These are phyloP conservation scores for Gisinianus flammeolus DNA, from an alignment of 2,888 invertebrate genomes.

Conservation along the genomic window DNA sequence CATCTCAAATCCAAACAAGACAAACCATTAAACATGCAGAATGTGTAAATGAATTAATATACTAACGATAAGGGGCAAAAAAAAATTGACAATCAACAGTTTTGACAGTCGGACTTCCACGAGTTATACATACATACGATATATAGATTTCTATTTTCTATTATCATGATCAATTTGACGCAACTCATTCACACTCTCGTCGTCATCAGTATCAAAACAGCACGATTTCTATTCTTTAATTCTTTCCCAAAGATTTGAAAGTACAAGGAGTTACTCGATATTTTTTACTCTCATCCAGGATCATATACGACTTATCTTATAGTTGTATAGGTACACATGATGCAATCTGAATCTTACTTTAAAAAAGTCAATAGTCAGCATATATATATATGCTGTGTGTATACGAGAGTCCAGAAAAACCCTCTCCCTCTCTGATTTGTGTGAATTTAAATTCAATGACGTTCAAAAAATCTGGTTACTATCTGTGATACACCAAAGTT, in stretches of 20 bases:
- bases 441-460: slow-evolving; percentile 19
- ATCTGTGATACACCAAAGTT: background rate
- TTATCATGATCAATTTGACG: background rate
- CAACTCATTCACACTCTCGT: background rate
- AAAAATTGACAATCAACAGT: background rate
- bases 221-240: background rate
- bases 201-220: background rate
- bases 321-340: background rate
- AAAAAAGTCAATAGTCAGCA: background rate
- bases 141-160: no score
- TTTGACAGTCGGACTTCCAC: slow-evolving; percentile 17
- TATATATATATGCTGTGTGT: background rate
- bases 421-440: background rate
- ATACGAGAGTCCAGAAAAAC: background rate
- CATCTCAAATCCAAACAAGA: background rate
- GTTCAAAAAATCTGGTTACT: background rate
- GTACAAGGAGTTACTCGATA: no score
- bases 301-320: background rate
- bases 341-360: slow-evolving; percentile 2
- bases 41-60: no score
- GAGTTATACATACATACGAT: no score
- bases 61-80: no score
- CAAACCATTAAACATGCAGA: background rate
- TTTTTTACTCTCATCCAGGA: background rate
- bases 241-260: no score